Base-by-base conservation (phyloP, 1,140 invertebrate genomes). In the Cydia amplana region DNA sequence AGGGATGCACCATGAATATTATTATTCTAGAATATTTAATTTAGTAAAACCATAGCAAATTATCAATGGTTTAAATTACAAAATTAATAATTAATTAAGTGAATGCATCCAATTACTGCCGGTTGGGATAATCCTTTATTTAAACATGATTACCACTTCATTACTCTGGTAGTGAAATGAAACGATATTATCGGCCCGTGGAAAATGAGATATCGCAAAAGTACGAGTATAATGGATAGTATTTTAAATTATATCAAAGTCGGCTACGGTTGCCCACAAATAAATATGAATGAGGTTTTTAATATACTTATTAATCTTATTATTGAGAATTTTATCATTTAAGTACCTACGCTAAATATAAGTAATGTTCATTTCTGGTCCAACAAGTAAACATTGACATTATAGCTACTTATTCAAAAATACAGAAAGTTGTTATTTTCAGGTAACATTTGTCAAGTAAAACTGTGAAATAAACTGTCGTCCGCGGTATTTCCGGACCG, bases 71-170 rank as follows among this genome's bases (percentile, higher is more conserved):
- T 18, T 16, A 18, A 43, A 36, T 18, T 70, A 70, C 32, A 36
- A 70, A 70, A 70, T 70, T 70, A 28, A 70, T 70, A 12, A 70
- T 70, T 70, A 70, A 70, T 70, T n/a, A 36, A 36, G 16, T 70
- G 28, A 70, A 70, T 36, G 28, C 16, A 70, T 70, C 32, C 65
- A 70, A 67, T 70, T 70, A 70, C 65, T 32, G 18, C 28, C 0
- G 65, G 65, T 23, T 3, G 32, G 36, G 28, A 40, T 70, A 10
- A 70, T 70, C 65, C 32, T 70, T 70, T 70, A 70, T 70, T 70
- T 70, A 70, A 40, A 40, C 18, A 40, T 70, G 28, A 70, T 70
- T 40, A 70, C 28, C 65, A 70, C 65, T 70, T 70, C 65, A 70
- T 70, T 36, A 20, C 36, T 20, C 20, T 4, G n/a, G 28, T 43